Evolutionary conservation across 2,797 vertebrate genomes (phyloP), one percentile per base, ranked within the genome.

Genomic region (Pantherophis vulpinus): DNA sequence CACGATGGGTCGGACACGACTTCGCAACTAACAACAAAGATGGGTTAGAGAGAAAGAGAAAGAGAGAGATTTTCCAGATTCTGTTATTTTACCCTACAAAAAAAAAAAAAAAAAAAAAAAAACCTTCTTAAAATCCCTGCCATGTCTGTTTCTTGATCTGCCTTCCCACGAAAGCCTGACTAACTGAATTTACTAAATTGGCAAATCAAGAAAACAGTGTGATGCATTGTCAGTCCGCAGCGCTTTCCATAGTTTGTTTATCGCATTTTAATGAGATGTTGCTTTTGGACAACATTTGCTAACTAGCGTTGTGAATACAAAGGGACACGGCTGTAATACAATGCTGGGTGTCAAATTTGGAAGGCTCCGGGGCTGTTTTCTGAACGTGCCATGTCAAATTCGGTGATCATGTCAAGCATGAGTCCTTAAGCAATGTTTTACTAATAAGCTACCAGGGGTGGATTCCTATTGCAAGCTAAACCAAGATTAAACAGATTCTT

Each of bases 151-250:
- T 47, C 37, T 83, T 83, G 74, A 83, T 83, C 74, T 83, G 20
- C 37, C 74, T 83, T 83, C 37, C 74, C 74, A 23, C 20, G 4
- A 47, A 47, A 1, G 37, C 23, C 74, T 47, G 74, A 79, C 74
- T 79, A 79, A 63, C 88, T 54, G 63, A 90, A 54, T 51, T 29
- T 54, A 90, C 59, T 66, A 54, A 90, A 90, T 90, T 66, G 23
- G 42, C 55, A 58, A 59, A 79, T 56, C 54, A 20, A 83, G 32
- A 37, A 58, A 58, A 32, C 66, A 56, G 54, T 32, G 16, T 90
- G 90, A 37, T 42, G 74, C 32, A 83, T 25, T 47, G 55, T 29
- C 13, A 2, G 60, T 29, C 25, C 5, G 5, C 16, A 32, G 63
- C 89, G 1, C n/a, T 18, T 70, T 13, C 2, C 47, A 25, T 54